Evolutionary conservation across 2,113 vertebrate genomes (phyloP).

Genomic region (Ameiurus melas): DNA sequence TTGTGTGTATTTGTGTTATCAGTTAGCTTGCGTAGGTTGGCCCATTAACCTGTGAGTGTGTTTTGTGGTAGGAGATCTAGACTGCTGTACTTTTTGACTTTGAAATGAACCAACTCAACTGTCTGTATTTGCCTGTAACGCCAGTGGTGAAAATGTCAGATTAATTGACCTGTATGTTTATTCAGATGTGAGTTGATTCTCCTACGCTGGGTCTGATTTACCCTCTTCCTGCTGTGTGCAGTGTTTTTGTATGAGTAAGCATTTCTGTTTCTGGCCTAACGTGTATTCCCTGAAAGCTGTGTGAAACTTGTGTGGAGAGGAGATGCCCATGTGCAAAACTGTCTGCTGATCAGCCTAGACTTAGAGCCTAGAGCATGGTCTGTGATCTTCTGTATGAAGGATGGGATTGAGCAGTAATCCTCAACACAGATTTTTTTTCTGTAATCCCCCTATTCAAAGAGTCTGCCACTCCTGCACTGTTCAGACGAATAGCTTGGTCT

Average conservation of each 20-base stretch:
- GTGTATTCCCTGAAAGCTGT: constrained; percentile 17
- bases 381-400: constrained; percentile 56
- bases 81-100: neutral
- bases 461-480: constrained; percentile 31
- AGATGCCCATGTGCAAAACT: constrained; percentile 13
- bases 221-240: neutral
- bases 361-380: constrained; percentile 20
- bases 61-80: neutral
- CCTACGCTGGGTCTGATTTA: neutral
- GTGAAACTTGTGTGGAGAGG: constrained; percentile 42
- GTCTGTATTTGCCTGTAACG: neutral
- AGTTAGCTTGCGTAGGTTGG: constrained; percentile 8
- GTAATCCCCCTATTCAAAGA: constrained; percentile 53
- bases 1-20: constrained; percentile 3
- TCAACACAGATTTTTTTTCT: constrained; percentile 32
- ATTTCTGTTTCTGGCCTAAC: constrained; percentile 15
- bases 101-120: neutral
- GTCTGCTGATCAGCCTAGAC: neutral
- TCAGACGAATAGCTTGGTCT: constrained; percentile 35
- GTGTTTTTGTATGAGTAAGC: constrained; percentile 4
- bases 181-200: neutral
- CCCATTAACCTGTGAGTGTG: constrained; percentile 15
- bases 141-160: neutral
- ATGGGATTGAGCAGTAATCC: constrained; percentile 49
- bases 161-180: neutral